phyloP scores from a whole-genome alignment of 2,888 invertebrate species.

The Coecobrya sp. region DNA sequence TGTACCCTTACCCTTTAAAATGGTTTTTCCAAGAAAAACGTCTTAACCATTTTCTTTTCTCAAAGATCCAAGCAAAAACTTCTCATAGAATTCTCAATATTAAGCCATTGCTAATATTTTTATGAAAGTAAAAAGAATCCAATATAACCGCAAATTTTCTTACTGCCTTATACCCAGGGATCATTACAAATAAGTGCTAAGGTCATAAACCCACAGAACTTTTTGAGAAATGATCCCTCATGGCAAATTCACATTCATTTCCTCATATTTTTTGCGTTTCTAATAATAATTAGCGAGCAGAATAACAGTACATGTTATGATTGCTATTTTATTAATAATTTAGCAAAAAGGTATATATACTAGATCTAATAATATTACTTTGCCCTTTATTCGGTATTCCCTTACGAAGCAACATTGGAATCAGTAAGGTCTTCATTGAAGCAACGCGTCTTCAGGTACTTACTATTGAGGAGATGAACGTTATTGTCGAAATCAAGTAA shows the following conservation, averaged over 20 bases:
- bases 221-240: neutral
- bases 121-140: neutral
- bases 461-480: neutral
- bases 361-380: neutral
- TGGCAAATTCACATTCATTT: constrained; percentile 15
- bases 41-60: neutral
- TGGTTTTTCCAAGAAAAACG: neutral
- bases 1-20: neutral
- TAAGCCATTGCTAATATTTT: neutral
- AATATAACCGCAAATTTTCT: neutral
- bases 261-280: neutral
- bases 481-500: constrained; percentile 37
- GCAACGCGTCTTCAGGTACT: neutral
- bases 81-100: neutral
- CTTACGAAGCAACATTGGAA: neutral
- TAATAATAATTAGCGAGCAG: constrained; percentile 6
- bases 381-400: neutral
- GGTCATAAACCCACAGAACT: neutral
- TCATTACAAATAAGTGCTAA: constrained; percentile 1
- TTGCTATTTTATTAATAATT: constrained; percentile 22
- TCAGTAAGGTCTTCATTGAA: no score
- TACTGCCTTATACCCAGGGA: neutral
- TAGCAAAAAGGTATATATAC: neutral
- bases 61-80: neutral
- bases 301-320: neutral